Base-by-base conservation (phyloP, 2,797 vertebrate genomes). In the Thunnus albacares region DNA sequence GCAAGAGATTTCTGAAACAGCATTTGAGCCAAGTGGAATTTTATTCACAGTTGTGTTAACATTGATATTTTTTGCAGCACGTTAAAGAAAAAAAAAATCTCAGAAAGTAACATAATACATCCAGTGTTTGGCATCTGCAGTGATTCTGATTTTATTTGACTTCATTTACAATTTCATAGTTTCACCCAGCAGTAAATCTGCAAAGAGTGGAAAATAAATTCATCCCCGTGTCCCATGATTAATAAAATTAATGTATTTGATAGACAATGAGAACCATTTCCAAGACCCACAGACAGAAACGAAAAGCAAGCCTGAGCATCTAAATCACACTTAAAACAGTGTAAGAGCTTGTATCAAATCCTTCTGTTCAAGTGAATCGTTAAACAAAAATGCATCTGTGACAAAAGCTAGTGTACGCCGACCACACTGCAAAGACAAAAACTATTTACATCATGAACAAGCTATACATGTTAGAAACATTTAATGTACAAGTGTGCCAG, bases 321-420 rank as follows among this genome's bases (percentile, higher is more conserved):
- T 69, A 57, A 55, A 63, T 88, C 86, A 94, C 93, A 94, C 93
- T 91, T 94, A 93, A 93, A 94, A 94, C 93, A 94, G 93, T 93
- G 93, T 84, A 90, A 90, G 79, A 80, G 75, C 59, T 76, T 64
- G 64, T 77, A 86, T 90, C 77, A 88, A 87, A 89, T 63, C 67
- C 20, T 67, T 85, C 71, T 51, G 84, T 79, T 87, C 57, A 77
- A 82, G 53, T 80, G 79, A 79, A 71, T 77, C 57, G 20, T 65
- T 73, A 75, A 71, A 83, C 56, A 70, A 81, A 87, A 85, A 81
- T 38, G n/a, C 69, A 74, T 73, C 60, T 43, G 67, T 56, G 63
- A 76, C 33, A 72, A 85, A 86, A 79, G 78, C 64, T 77, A 58
- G 33, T 68, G 74, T 63, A 77, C 72, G 63, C 58, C 2, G 67